phyloP scores from a whole-genome alignment of 2,888 invertebrate genomes.

The Melitaea athalia region DNA sequence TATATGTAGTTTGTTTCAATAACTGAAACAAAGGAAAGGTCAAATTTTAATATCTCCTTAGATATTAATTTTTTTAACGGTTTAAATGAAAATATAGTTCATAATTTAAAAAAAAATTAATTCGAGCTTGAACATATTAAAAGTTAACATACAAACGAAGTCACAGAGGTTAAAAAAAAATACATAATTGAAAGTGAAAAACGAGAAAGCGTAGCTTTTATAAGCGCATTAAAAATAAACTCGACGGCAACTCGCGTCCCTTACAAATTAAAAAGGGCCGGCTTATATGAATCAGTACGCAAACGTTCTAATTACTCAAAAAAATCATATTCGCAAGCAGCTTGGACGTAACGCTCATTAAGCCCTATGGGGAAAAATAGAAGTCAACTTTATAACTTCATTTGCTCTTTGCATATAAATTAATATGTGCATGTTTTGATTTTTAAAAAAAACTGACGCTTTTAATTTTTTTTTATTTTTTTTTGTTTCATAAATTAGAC shows the following conservation, averaged over 20 bases:
- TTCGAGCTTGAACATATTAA: slow-evolving; percentile 4
- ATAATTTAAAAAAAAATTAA: neutral
- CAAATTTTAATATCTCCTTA: neutral
- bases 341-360: slow-evolving; percentile 67
- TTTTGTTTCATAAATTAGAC: too few species aligned
- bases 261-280: slow-evolving; percentile 62
- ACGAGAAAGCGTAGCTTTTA: slow-evolving; percentile 52
- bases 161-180: slow-evolving; percentile 28
- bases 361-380: slow-evolving; percentile 45
- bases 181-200: slow-evolving; percentile 38
- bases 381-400: slow-evolving; percentile 41
- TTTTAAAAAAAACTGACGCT: slow-evolving; percentile 16
- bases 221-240: slow-evolving; percentile 47
- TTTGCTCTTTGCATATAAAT: slow-evolving; percentile 32
- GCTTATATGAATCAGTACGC: slow-evolving; percentile 60
- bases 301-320: slow-evolving; percentile 68
- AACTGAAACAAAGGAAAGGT: too few species aligned
- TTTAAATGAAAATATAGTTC: neutral
- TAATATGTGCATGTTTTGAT: slow-evolving; percentile 25
- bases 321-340: slow-evolving; percentile 63
- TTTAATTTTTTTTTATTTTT: slow-evolving; percentile 4
- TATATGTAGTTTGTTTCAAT: too few species aligned
- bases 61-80: neutral
- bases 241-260: slow-evolving; percentile 45
- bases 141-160: slow-evolving; percentile 24